Percentiles rank a stretch among this genome's conserved stretches.
Evolutionary conservation across 2,888 invertebrate species (phyloP).

Genomic region (Ectemnius continuus): DNA sequence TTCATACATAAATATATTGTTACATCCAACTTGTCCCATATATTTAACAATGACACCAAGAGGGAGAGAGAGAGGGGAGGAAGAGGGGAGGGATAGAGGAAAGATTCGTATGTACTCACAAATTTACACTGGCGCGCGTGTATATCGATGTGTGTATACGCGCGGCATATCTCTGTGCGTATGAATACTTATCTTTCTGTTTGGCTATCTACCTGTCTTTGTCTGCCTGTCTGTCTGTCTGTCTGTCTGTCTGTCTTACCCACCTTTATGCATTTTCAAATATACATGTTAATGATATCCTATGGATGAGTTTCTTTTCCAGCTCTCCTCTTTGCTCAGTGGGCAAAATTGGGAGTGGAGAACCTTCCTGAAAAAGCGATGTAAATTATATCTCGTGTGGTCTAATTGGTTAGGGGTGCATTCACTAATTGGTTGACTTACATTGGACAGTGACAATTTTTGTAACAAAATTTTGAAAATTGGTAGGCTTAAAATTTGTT

Average conservation of each 20-base stretch:
- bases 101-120: background rate
- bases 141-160: constrained; percentile 1
- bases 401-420: constrained; percentile 74
- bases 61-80: background rate
- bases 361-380: constrained; percentile 72
- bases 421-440: constrained; percentile 72
- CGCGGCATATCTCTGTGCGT: constrained; percentile 4
- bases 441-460: constrained; percentile 77
- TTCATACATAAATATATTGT: constrained; percentile 70
- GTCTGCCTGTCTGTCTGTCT: constrained; percentile 5
- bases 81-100: background rate
- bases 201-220: background rate
- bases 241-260: background rate
- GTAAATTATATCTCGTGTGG: constrained; percentile 61
- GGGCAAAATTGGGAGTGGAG: constrained; percentile 85
- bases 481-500: constrained; percentile 77
- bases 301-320: constrained; percentile 82
- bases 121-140: constrained; percentile 7
- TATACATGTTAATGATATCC: constrained; percentile 72
- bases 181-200: background rate
- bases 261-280: constrained; percentile 39
- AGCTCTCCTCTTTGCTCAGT: constrained; percentile 94
- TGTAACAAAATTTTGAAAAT: constrained; percentile 75
- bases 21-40: constrained; percentile 70
- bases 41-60: constrained; percentile 46